A percentile compares a stretch with the other conserved stretches of the same genome.
These are phyloP conservation scores for Amyelois transitella DNA, from an alignment of 1,140 invertebrate species.

Conservation along the genomic window DNA sequence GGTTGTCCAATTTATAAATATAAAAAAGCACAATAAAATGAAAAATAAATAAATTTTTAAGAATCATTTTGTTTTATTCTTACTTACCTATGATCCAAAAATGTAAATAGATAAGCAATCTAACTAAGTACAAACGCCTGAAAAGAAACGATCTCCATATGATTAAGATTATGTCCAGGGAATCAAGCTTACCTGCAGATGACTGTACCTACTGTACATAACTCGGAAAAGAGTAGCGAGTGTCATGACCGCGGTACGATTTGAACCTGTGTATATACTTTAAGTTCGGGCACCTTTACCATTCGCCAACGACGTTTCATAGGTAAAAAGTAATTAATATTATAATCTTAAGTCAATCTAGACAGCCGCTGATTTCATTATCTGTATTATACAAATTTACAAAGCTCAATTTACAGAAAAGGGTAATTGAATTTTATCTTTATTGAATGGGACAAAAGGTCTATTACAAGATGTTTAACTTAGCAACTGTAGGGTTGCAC, in stretches of 20 bases:
- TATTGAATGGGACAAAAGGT: neutral
- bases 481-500: neutral
- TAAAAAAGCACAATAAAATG: constrained; percentile 65
- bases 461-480: neutral
- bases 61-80: constrained; percentile 25
- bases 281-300: too few species aligned
- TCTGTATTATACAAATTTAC: neutral
- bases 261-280: too few species aligned
- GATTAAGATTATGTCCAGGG: too few species aligned
- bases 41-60: constrained; percentile 71
- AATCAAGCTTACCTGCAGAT: too few species aligned
- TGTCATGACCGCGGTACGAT: too few species aligned
- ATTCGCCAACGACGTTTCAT: too few species aligned
- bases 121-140: too few species aligned
- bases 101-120: too few species aligned
- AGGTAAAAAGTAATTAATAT: neutral
- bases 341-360: neutral
- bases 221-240: too few species aligned
- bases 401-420: neutral
- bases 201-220: too few species aligned
- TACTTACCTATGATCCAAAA: too few species aligned
- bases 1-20: constrained; percentile 52
- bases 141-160: too few species aligned
- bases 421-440: neutral
- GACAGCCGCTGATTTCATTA: neutral